A percentile compares a stretch with the other conserved stretches of the same genome.
These are phyloP conservation scores for Philantomba maxwellii DNA, from an alignment of 2,113 vertebrate genomes.

Conservation along the genomic window DNA sequence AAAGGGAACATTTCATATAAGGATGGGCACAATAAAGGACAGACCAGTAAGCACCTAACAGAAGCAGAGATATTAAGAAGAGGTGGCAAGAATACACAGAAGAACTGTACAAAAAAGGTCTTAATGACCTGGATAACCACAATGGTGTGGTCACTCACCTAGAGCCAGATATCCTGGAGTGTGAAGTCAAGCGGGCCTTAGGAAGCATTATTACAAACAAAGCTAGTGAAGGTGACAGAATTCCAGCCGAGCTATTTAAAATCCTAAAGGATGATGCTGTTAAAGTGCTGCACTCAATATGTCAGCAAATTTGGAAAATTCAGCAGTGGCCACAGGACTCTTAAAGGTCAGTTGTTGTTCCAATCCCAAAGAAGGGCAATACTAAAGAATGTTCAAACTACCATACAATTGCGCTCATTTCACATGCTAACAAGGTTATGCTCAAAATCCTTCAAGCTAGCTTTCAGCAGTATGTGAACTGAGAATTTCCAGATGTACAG, in stretches of 20 bases:
- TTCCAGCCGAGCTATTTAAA: neutral
- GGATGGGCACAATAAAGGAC: neutral
- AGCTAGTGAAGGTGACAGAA: neutral
- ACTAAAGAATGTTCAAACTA: neutral
- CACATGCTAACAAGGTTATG: neutral
- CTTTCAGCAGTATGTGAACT: neutral
- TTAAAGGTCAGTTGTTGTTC: neutral
- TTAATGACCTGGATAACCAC: neutral
- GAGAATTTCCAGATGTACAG: neutral
- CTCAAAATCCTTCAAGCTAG: neutral
- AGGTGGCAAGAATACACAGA: neutral
- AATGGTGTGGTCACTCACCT: neutral
- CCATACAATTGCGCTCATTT: neutral
- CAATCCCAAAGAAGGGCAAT: neutral
- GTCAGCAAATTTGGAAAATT: neutral
- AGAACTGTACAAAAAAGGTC: neutral
- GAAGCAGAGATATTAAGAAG: neutral
- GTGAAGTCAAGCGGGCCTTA: neutral
- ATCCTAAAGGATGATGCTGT: neutral
- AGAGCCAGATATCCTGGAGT: neutral
- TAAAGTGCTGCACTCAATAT: neutral
- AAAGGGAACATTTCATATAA: neutral
- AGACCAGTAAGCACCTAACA: neutral
- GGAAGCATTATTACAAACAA: neutral
- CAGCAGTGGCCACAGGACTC: neutral